Base-by-base conservation (phyloP, 2,888 invertebrate genomes). In the Nephrocerus scutellatus region DNA sequence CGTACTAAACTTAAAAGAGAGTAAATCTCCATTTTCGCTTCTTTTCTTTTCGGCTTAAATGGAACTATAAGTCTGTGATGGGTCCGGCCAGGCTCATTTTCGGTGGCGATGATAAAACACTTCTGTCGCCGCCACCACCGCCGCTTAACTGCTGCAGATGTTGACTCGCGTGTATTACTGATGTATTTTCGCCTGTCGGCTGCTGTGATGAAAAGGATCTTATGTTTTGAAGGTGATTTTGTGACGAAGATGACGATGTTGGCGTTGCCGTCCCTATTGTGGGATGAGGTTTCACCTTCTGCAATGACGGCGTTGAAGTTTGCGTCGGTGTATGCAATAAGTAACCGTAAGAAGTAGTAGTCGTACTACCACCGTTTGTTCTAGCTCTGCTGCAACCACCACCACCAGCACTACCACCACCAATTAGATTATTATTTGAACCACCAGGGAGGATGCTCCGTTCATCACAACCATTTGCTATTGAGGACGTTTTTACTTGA, bases 1-100 rank as follows among this genome's bases (percentile, higher is more conserved):
- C n/a, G n/a, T n/a, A n/a, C n/a, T n/a, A n/a, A n/a, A n/a, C n/a
- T n/a, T n/a, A n/a, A n/a, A n/a, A n/a, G n/a, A n/a, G n/a, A n/a
- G n/a, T n/a, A n/a, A n/a, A n/a, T n/a, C n/a, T n/a, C n/a, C n/a
- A n/a, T n/a, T n/a, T n/a, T n/a, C n/a, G n/a, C n/a, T n/a, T n/a
- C n/a, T n/a, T n/a, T n/a, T n/a, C n/a, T 26, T 4, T 36, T 25
- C 32, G 39, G 23, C 37, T 46, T 52, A 53, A 59, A 56, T 62
- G 60, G 47, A 60, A 65, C 64, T 66, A 67, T 62, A 68, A 66
- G 52, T 68, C 68, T 24, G 68, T 68, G 41, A 68, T 62, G 26
- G 66, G 66, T 20, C 66, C 66, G 32, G 67, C 61, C 34, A 63
- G 54, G 52, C 62, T 63, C 48, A 66, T 49, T 52, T 63, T 66